Evolutionary conservation across 2,888 invertebrate genomes (phyloP), one percentile per base, ranked within the genome.

Genomic region (Axea sp.): DNA sequence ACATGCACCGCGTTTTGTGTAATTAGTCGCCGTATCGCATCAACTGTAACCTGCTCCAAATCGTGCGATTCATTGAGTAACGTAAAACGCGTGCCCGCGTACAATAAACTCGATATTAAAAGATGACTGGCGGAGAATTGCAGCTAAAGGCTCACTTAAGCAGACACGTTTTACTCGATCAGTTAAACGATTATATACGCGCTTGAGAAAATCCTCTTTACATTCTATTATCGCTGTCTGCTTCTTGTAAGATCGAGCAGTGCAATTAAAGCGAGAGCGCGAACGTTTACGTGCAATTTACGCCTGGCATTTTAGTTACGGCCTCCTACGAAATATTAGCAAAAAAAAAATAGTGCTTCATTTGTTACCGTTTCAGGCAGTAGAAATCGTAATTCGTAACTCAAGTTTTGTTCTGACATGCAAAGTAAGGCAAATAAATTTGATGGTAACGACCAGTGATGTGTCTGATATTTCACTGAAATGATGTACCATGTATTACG

Each of bases 41-140:
- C 47, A 47, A 9, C 31, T 37, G 17, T 31, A 31, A 31, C 5
- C 19, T 33, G 45, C 5, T 28, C 31, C 5, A 31, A 49, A 30
- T 55, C 45, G 65, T 55, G 60, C 71, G 55, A 75, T 60, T 67
- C 75, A 51, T 75, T 67, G 67, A 62, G 71, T 55, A 75, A 74
- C 51, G 60, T 39, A 24, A 17, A 12, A 17, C 51, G 51, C 19
- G 60, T 28, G 19, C 14, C 24, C 9, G 28, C 28, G 26, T 8
- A 39, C 49, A 41, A 49, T 55, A 35, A 57, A 26, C 37, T 37
- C 55, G 24, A 53, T 64, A 71, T 71, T 47, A 45, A 57, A 49
- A 72, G 64, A 64, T 57, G 71, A 72, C 55, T 60, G 43, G 39
- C 5, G 45, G 47, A 26, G 30, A 37, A 39, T 31, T 43, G 39